Evolutionary conservation across 2,888 invertebrate genomes (phyloP).

Genomic region (Orthosia gothica): DNA sequence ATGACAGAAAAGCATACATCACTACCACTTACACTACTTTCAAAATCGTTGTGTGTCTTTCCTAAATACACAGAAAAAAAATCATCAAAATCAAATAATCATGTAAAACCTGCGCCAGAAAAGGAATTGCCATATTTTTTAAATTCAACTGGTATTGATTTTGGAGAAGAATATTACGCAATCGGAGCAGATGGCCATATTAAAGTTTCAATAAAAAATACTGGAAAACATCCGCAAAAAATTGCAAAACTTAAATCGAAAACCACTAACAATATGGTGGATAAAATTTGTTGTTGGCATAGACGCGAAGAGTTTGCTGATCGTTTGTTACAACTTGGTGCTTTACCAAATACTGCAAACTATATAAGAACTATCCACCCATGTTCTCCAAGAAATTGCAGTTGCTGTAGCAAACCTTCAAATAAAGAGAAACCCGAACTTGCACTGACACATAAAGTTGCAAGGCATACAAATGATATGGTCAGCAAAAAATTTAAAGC

Average conservation of each 20-base stretch:
- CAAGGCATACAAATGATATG: conserved; percentile 50
- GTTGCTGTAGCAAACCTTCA: conserved; percentile 67
- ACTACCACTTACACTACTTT: neutral
- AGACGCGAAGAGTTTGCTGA: conserved; percentile 63
- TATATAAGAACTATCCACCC: conserved; percentile 64
- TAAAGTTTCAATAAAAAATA: conserved; percentile 28
- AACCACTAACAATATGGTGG: conserved; percentile 13
- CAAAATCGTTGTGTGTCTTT: conserved; percentile 12
- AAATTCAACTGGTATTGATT: conserved; percentile 28
- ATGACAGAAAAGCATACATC: neutral
- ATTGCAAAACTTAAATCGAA: neutral
- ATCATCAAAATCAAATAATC: neutral
- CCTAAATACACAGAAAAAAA: neutral
- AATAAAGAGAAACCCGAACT: conserved; percentile 12
- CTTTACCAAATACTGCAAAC: conserved; percentile 48
- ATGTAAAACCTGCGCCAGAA: neutral
- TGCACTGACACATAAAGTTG: neutral
- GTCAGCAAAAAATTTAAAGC: conserved; percentile 23
- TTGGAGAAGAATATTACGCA: conserved; percentile 56
- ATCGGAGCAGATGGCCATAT: conserved; percentile 56
- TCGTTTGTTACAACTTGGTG: conserved; percentile 39
- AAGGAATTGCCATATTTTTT: conserved; percentile 2
- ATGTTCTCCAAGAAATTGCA: conserved; percentile 60
- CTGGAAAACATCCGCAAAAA: neutral
- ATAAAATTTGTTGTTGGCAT: conserved; percentile 72